These are phyloP conservation scores for Drymodes brunneopygia DNA, from an alignment of 2,113 vertebrate species.

Conservation along the genomic window DNA sequence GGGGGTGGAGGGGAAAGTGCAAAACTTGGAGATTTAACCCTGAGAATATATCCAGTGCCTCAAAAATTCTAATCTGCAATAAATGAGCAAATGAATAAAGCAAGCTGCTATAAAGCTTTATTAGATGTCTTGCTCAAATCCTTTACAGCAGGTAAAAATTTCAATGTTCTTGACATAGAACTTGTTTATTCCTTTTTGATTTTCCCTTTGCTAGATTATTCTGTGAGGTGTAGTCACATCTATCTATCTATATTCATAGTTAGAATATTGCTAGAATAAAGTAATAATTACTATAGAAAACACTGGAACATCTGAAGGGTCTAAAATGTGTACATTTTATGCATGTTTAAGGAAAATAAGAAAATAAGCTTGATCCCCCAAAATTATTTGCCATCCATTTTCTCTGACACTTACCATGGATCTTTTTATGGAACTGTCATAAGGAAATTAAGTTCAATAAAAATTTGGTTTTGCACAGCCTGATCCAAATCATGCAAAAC, in stretches of 20 bases:
- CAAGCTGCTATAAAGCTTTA: not conserved
- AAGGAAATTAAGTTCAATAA: not conserved
- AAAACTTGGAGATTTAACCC: not conserved
- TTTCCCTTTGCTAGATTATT: not conserved
- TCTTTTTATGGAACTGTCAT: not conserved
- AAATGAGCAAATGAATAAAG: not conserved
- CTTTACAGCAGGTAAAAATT: not conserved
- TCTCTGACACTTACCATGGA: not conserved
- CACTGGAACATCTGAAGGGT: not conserved
- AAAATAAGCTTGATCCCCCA: not conserved
- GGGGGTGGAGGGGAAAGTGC: fast-evolving
- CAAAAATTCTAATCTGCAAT: not conserved
- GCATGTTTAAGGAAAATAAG: not conserved
- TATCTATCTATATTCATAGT: not conserved
- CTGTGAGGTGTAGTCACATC: not conserved
- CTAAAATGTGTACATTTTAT: not conserved
- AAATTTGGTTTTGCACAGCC: not conserved
- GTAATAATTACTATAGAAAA: not conserved
- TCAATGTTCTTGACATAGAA: not conserved
- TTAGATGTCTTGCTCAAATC: not conserved
- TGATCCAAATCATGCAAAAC: not conserved
- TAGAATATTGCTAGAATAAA: not conserved
- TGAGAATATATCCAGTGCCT: not conserved
- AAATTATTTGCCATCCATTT: not conserved
- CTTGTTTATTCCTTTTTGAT: not conserved